These are phyloP conservation scores for Eristalinus aeneus DNA, from an alignment of 2,888 invertebrate genomes.

Conservation along the genomic window DNA sequence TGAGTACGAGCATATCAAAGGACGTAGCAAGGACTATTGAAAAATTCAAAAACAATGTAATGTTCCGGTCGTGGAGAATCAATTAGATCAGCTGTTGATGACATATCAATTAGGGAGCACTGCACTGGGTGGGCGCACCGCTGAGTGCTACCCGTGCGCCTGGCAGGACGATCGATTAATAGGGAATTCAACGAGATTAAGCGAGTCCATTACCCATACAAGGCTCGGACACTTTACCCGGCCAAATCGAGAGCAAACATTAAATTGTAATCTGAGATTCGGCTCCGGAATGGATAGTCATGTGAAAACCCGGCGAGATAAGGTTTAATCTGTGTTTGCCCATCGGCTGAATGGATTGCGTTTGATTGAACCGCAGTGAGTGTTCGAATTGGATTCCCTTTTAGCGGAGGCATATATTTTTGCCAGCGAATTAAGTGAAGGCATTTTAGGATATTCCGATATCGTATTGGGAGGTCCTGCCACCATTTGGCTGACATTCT, in stretches of 20 bases:
- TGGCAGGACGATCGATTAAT: constrained; percentile 2
- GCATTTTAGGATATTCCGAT: neutral
- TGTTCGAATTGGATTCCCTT: neutral
- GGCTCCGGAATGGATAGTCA: neutral
- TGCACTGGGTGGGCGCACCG: neutral
- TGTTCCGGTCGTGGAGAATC: constrained; percentile 8
- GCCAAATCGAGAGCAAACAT: neutral
- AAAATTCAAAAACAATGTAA: constrained; percentile 4
- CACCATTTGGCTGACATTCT: too few relatives aligned
- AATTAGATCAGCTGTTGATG: constrained; percentile 33
- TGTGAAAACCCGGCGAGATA: neutral
- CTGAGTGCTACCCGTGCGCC: neutral
- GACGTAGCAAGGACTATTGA: neutral
- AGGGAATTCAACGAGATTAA: neutral
- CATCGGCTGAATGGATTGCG: neutral
- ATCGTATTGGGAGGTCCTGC: too few relatives aligned
- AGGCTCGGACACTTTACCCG: neutral
- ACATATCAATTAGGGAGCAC: constrained; percentile 33
- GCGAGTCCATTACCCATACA: neutral
- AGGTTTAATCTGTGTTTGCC: neutral
- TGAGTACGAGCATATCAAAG: constrained; percentile 15
- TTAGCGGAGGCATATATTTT: neutral
- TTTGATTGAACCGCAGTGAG: neutral
- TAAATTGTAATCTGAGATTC: constrained; percentile 10
- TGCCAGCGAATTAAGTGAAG: neutral